phyloP scores from a whole-genome alignment of 2,113 vertebrate genomes.

The Dipodomys spectabilis region DNA sequence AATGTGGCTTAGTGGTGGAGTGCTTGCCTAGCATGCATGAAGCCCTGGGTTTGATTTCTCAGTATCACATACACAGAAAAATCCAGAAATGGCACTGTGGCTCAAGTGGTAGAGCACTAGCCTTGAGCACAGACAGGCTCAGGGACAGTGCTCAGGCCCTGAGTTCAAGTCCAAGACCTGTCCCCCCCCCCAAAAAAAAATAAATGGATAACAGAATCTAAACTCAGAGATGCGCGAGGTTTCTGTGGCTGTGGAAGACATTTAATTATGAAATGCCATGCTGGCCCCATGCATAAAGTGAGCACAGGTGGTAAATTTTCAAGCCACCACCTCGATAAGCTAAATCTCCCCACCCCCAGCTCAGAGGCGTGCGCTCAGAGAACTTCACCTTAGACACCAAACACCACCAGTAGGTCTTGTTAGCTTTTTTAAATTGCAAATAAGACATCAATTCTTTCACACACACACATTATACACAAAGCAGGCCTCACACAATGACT shows the following conservation, averaged over 20 bases:
- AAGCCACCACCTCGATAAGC: background rate
- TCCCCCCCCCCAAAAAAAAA: background rate
- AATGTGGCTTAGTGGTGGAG: too few species aligned
- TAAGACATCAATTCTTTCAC: background rate
- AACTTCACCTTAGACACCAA: background rate
- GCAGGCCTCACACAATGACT: background rate
- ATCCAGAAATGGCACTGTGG: too few species aligned
- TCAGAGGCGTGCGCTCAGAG: background rate
- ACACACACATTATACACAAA: background rate
- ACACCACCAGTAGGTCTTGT: too few species aligned
- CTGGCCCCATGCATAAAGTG: background rate
- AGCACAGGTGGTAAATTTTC: slow-evolving; percentile 49
- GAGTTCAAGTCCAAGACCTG: background rate
- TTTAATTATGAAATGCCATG: background rate
- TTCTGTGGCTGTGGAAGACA: background rate
- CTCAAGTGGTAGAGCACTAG: too few species aligned
- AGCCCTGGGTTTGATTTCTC: too few species aligned
- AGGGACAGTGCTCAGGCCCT: too few species aligned
- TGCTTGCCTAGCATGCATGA: too few species aligned
- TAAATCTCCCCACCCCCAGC: background rate
- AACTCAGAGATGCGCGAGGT: background rate
- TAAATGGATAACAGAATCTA: background rate
- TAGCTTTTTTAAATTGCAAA: too few species aligned
- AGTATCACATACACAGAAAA: too few species aligned
- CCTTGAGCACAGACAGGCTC: too few species aligned